A percentile compares a stretch with the other conserved stretches of the same genome.
Evolutionary conservation across 2,113 vertebrate species (phyloP).

Genomic region (Ptilonorhynchus violaceus): DNA sequence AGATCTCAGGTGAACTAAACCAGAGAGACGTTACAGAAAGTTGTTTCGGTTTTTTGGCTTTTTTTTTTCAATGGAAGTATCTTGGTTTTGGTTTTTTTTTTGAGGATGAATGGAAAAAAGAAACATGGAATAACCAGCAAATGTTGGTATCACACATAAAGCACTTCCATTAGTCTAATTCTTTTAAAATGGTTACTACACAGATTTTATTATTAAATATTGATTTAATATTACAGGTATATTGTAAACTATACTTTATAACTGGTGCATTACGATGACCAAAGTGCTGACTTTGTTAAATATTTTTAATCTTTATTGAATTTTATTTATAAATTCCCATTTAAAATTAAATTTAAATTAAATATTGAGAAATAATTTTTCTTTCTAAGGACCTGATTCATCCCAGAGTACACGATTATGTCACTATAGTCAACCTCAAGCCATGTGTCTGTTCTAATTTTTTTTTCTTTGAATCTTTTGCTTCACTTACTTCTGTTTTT

Average conservation of each 20-base stretch:
- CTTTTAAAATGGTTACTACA: background rate
- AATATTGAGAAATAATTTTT: background rate
- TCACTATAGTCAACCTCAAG: background rate
- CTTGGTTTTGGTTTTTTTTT: background rate
- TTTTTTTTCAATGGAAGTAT: background rate
- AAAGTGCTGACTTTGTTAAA: background rate
- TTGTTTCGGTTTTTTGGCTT: background rate
- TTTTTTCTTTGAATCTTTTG: background rate
- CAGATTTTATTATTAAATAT: background rate
- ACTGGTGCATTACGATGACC: background rate
- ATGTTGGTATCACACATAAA: background rate
- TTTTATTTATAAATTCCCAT: background rate
- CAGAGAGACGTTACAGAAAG: background rate
- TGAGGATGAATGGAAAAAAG: background rate
- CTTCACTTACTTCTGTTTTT: background rate
- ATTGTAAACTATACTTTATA: background rate
- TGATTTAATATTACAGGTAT: background rate
- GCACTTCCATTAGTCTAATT: background rate
- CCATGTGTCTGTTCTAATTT: background rate
- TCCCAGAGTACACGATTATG: background rate
- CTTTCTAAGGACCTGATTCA: background rate
- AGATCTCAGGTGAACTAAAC: background rate
- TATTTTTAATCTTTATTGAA: background rate
- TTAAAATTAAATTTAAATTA: background rate
- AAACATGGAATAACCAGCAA: background rate